Evolutionary conservation across 2,888 invertebrate species (phyloP).

Genomic region (Laspeyria flexula): DNA sequence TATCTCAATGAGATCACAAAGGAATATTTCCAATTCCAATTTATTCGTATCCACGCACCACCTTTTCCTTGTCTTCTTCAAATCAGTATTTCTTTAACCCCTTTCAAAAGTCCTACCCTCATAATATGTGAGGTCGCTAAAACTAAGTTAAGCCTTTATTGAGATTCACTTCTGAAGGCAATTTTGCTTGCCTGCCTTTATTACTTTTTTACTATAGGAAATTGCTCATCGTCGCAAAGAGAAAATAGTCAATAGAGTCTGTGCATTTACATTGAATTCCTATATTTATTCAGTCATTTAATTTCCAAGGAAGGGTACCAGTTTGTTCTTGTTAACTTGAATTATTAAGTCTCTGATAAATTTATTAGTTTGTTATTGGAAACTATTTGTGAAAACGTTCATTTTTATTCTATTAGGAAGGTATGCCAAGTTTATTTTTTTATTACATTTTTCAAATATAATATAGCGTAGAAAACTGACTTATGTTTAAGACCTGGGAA

Average conservation of each 20-base stretch:
- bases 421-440: no score
- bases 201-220: constrained; percentile 63
- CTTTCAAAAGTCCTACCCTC: constrained; percentile 73
- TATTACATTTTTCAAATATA: no score
- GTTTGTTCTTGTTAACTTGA: background rate
- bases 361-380: background rate
- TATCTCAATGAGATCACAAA: constrained; percentile 41
- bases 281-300: constrained; percentile 27
- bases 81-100: constrained; percentile 76
- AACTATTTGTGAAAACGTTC: background rate
- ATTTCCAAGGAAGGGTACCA: constrained; percentile 20
- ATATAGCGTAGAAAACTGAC: no score
- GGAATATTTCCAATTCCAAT: constrained; percentile 63
- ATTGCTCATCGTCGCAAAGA: constrained; percentile 56
- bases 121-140: constrained; percentile 63
- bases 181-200: constrained; percentile 63
- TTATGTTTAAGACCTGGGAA: no score
- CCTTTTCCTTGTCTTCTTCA: constrained; percentile 77
- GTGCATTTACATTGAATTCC: constrained; percentile 29
- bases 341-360: background rate
- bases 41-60: constrained; percentile 71
- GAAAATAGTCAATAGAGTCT: constrained; percentile 51
- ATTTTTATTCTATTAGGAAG: no score
- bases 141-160: constrained; percentile 63
- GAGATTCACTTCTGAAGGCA: constrained; percentile 70